Evolutionary conservation across 2,888 invertebrate species (phyloP).

Genomic region (Ormia ochracea): DNA sequence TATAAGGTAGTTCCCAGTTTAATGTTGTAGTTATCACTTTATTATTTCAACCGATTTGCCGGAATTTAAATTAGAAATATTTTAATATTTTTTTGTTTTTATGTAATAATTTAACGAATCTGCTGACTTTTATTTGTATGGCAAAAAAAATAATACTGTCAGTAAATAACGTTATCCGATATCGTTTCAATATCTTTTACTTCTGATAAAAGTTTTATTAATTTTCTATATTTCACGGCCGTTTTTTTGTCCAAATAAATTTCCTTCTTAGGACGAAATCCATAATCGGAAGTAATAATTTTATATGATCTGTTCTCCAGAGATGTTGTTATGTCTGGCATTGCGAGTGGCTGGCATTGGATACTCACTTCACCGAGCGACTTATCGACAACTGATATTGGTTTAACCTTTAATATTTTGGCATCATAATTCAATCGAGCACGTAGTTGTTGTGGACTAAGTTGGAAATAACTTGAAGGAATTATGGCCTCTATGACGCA

Average conservation of each 20-base stretch:
- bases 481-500: conserved; percentile 64
- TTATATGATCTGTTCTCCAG: conserved; percentile 63
- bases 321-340: conserved; percentile 54
- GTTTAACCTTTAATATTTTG: conserved; percentile 59
- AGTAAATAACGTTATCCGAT: conserved; percentile 68
- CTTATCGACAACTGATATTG: conserved; percentile 59
- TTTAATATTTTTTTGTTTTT: too few relatives aligned
- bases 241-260: conserved; percentile 57
- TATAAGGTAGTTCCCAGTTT: too few relatives aligned
- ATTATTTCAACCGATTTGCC: too few relatives aligned
- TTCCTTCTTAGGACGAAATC: conserved; percentile 58
- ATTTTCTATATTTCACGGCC: conserved; percentile 59
- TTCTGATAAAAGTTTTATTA: conserved; percentile 60
- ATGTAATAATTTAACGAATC: too few relatives aligned
- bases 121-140: neutral
- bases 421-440: conserved; percentile 62
- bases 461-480: conserved; percentile 25
- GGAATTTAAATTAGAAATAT: too few relatives aligned
- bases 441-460: neutral
- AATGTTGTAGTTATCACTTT: too few relatives aligned
- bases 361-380: conserved; percentile 64
- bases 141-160: neutral
- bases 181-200: conserved; percentile 65
- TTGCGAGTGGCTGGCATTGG: conserved; percentile 63
- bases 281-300: conserved; percentile 62